Percentiles rank a stretch among this genome's conserved stretches.
These are phyloP conservation scores for Hemicordylus capensis DNA, from an alignment of 2,113 vertebrate species.

Conservation along the genomic window DNA sequence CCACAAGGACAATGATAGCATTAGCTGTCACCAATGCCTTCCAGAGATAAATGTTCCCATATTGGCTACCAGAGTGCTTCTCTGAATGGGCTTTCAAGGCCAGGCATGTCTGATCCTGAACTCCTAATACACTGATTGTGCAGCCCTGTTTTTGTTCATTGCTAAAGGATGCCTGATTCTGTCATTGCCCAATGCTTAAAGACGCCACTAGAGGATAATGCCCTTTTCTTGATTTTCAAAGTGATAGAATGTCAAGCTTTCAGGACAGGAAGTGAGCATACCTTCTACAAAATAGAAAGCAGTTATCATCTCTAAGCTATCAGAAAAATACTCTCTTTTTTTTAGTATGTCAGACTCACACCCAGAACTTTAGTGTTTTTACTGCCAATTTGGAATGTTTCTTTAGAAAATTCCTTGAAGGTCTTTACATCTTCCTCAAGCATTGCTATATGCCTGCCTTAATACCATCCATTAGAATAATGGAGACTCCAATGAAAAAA, in stretches of 20 bases:
- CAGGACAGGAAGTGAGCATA: neutral
- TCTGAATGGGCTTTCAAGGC: neutral
- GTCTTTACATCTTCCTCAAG: neutral
- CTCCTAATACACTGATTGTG: neutral
- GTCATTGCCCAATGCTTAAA: neutral
- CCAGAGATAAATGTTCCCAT: neutral
- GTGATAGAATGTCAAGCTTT: neutral
- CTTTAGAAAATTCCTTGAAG: neutral
- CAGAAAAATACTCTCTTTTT: too few species aligned
- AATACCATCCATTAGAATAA: neutral
- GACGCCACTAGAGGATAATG: neutral
- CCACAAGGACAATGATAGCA: neutral
- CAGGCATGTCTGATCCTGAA: neutral
- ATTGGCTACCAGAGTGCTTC: neutral
- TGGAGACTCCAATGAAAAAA: too few species aligned
- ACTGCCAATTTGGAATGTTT: too few species aligned
- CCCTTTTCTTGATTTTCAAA: neutral
- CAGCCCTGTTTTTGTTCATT: neutral
- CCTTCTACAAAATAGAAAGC: neutral
- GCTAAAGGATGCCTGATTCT: neutral
- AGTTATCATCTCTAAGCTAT: neutral
- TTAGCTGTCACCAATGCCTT: neutral
- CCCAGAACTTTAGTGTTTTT: neutral
- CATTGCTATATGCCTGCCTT: neutral
- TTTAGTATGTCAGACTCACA: neutral